Percentiles rank a stretch among this genome's conserved stretches.
phyloP scores from a whole-genome alignment of 2,888 invertebrate genomes.

The Oligia latruncula region DNA sequence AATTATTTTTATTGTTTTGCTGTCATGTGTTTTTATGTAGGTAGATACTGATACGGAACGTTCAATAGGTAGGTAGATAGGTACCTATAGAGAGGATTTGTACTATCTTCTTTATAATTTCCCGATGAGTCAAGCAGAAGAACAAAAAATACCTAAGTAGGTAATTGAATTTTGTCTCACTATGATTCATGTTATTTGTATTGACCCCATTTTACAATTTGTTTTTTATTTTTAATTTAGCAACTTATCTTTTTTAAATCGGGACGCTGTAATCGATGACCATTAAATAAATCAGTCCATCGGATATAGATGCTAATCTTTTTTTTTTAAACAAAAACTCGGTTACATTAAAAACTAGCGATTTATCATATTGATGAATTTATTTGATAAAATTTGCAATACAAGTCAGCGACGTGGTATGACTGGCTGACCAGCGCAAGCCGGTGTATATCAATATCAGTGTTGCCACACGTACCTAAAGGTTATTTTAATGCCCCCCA shows the following conservation, averaged over 20 bases:
- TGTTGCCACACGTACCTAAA: neutral
- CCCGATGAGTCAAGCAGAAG: neutral
- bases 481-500: no score
- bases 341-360: constrained; percentile 30
- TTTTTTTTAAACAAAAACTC: constrained; percentile 21
- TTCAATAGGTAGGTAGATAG: neutral
- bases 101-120: neutral
- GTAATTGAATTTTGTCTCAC: neutral
- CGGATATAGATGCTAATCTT: constrained; percentile 26
- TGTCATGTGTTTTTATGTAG: neutral
- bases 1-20: constrained; percentile 1
- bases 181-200: neutral
- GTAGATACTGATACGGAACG: neutral
- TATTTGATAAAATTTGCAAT: constrained; percentile 29
- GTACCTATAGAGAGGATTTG: neutral
- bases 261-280: constrained; percentile 4
- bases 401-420: neutral
- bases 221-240: neutral
- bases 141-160: neutral
- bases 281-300: constrained; percentile 27
- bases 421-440: neutral
- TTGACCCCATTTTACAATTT: neutral
- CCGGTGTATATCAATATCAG: no score
- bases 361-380: constrained; percentile 37
- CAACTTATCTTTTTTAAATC: neutral